Percentiles rank a stretch among this genome's conserved stretches.
These are phyloP conservation scores for Cheilosia pagana DNA, from an alignment of 2,888 invertebrate species.

Conservation along the genomic window DNA sequence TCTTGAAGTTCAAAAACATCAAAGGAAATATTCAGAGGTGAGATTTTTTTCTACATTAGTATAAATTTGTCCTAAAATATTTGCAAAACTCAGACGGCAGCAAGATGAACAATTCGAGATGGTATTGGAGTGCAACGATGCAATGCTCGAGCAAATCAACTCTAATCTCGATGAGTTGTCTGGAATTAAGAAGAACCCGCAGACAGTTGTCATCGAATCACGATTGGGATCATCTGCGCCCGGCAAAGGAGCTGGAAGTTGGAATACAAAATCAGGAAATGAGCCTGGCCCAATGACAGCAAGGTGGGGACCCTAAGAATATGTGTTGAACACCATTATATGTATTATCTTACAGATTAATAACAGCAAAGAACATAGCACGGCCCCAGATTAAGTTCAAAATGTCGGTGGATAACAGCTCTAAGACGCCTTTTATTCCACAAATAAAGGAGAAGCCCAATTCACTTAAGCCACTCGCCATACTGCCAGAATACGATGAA, in stretches of 20 bases:
- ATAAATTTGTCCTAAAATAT: not conserved
- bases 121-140: conserved; percentile 92
- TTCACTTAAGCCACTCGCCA: conserved; percentile 90
- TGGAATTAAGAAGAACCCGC: conserved; percentile 85
- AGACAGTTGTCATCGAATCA: conserved; percentile 84
- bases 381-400: conserved; percentile 94
- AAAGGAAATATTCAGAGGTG: conserved; percentile 85
- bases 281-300: conserved; percentile 77
- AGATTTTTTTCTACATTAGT: not conserved
- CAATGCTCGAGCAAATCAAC: conserved; percentile 91
- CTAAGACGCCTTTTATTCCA: conserved; percentile 90
- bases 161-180: conserved; percentile 88
- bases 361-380: conserved; percentile 89
- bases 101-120: conserved; percentile 89
- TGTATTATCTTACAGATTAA: conserved; percentile 82
- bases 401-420: conserved; percentile 92
- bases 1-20: conserved; percentile 85
- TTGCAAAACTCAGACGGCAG: conserved; percentile 81
- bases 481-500: conserved; percentile 88
- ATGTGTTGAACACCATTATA: not conserved
- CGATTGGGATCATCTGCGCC: conserved; percentile 39
- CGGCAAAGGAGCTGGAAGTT: conserved; percentile 84
- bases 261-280: conserved; percentile 84
- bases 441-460: conserved; percentile 94
- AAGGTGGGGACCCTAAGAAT: conserved; percentile 62